Evolutionary conservation across 1,140 invertebrate species (phyloP).

Genomic region (Calephelis virginiensis): DNA sequence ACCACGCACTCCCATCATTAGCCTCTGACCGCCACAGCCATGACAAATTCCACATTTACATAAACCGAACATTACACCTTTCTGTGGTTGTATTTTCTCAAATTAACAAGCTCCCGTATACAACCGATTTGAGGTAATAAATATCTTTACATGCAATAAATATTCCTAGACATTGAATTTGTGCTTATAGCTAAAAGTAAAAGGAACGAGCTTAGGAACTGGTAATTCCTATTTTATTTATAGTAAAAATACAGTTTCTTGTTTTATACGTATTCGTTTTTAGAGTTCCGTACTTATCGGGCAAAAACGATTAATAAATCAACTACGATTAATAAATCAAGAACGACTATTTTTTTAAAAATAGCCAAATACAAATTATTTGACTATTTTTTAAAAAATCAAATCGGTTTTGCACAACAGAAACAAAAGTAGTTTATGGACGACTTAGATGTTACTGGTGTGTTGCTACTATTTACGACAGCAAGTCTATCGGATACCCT

Average conservation of each 20-base stretch:
- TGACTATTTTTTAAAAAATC: no score
- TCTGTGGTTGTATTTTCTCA: constrained; percentile 5
- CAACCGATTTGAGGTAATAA: constrained; percentile 3
- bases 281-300: not conserved
- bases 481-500: no score
- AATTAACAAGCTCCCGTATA: constrained; percentile 11
- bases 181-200: not conserved
- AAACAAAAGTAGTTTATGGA: no score
- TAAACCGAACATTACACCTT: constrained; percentile 4
- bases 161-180: not conserved
- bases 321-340: no score
- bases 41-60: constrained; percentile 9
- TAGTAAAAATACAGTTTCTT: not conserved
- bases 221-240: not conserved
- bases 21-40: constrained; percentile 3
- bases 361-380: no score
- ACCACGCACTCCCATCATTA: constrained; percentile 3
- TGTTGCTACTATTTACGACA: no score
- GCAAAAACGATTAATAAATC: no score
- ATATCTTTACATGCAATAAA: not conserved
- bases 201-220: not conserved
- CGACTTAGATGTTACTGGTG: no score
- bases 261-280: not conserved
- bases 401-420: no score
- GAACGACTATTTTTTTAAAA: no score